phyloP scores from a whole-genome alignment of 1,140 invertebrate species.

The Panagrolaimus sp. region DNA sequence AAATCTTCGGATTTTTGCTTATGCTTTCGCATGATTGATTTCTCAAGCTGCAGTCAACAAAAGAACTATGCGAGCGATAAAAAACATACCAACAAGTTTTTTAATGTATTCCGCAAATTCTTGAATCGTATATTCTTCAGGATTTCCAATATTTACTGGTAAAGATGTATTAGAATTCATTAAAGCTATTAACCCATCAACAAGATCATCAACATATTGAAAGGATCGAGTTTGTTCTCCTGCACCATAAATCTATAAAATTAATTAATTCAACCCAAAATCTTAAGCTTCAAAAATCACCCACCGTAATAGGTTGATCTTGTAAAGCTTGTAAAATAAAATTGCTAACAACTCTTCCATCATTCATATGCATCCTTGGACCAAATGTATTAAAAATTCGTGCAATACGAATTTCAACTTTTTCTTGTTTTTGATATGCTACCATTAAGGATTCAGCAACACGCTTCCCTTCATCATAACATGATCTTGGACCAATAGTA shows the following conservation, averaged over 20 bases:
- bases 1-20: too few relatives aligned
- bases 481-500: conserved; percentile 87
- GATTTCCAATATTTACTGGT: conserved; percentile 95
- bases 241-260: conserved; percentile 73
- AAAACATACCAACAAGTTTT: conserved; percentile 63
- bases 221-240: conserved; percentile 94
- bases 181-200: conserved; percentile 82
- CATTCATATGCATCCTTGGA: conserved; percentile 98
- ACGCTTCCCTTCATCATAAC: conserved; percentile 97
- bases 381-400: conserved; percentile 99
- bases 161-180: conserved; percentile 89
- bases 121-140: conserved; percentile 90
- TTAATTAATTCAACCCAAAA: conserved; percentile 13
- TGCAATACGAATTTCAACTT: conserved; percentile 85
- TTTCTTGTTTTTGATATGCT: conserved; percentile 92
- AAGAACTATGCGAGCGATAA: too few relatives aligned
- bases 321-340: conserved; percentile 93
- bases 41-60: too few relatives aligned
- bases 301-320: conserved; percentile 84
- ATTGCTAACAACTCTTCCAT: conserved; percentile 95
- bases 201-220: conserved; percentile 93
- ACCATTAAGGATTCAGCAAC: conserved; percentile 93
- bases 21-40: too few relatives aligned
- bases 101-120: conserved; percentile 90
- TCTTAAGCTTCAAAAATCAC: conserved; percentile 62